Base-by-base conservation (phyloP, 2,113 vertebrate genomes). In the Formicarius rufipectus region DNA sequence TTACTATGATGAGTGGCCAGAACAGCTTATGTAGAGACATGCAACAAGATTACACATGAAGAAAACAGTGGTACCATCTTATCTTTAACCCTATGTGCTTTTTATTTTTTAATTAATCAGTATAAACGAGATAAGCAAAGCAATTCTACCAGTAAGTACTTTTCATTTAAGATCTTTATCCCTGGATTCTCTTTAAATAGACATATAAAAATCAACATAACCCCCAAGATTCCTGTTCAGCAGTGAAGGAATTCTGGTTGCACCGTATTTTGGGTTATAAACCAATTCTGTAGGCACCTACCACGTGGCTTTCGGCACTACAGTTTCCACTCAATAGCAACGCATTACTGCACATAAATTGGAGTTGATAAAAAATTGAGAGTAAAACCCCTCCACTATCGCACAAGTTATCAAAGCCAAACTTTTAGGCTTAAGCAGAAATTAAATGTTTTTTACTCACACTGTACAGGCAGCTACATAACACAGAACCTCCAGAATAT, bases 1-100 rank as follows among this genome's bases (percentile, higher is more conserved):
- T 99, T 99, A 99, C 99, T 97, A 97, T 98, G 99, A 99, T 99
- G 99, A 99, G 98, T 98, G 99, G 99, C 99, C 99, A 99, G 98
- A 99, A 98, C 98, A 97, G 98, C 98, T 98, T 98, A 98, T 98
- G 98, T 98, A 98, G 97, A 98, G 98, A 98, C 98, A 98, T 91
- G 98, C 98, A 98, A 98, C 98, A 98, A 98, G 97, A 98, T 98
- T 98, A 98, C 96, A 97, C 91, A 97, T 94, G 95, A 91, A 96
- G 95, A 96, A 98, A 97, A 98, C 97, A 97, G 96, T 94, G 81
- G 97, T 95, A 97, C 96, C 90, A 96, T 97, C 97, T 97, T 96
- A 96, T 96, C 97, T 95, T 97, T 96, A 95, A 91, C 92, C 73
- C 93, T 96, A 81, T 96, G 84, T 68, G 71, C 58, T 93, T 91